These are phyloP conservation scores for Epinotia demarniana DNA, from an alignment of 2,888 invertebrate species.

Conservation along the genomic window DNA sequence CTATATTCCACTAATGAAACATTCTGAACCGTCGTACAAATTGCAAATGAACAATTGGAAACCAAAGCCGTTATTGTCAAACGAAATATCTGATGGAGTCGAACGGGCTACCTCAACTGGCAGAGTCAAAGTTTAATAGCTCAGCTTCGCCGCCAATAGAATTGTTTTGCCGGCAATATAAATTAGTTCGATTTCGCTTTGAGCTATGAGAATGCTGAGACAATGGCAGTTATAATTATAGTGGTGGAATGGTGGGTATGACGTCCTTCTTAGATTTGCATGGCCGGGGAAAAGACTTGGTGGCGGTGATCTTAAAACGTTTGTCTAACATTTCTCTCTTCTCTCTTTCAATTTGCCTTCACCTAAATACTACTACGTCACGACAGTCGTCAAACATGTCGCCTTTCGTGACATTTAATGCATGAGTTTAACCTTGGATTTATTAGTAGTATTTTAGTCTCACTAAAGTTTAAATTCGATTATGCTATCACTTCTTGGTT, in stretches of 20 bases:
- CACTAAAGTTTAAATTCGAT: too few relatives aligned
- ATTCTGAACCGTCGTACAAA: constrained; percentile 24
- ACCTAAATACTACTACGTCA: too few relatives aligned
- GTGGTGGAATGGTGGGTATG: not conserved
- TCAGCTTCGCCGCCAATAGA: constrained; percentile 27
- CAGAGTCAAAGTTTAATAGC: constrained; percentile 25
- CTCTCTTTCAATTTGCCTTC: too few relatives aligned
- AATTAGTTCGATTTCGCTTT: constrained; percentile 37
- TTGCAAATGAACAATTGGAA: constrained; percentile 25
- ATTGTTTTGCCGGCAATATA: constrained; percentile 41
- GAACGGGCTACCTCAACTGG: constrained; percentile 5
- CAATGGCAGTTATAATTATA: constrained; percentile 12
- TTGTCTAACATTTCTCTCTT: too few relatives aligned
- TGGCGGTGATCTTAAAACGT: too few relatives aligned
- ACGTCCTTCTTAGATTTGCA: not conserved
- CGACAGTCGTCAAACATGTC: too few relatives aligned
- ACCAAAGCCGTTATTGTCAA: constrained; percentile 22
- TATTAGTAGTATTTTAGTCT: too few relatives aligned
- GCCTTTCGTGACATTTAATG: too few relatives aligned
- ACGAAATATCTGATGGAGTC: constrained; percentile 18
- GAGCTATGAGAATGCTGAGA: constrained; percentile 18
- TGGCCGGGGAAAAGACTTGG: not conserved
- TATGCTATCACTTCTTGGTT: too few relatives aligned
- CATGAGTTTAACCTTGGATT: too few relatives aligned
- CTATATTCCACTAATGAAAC: constrained; percentile 12